phyloP scores from a whole-genome alignment of 2,797 vertebrate genomes.

The Thaleichthys pacificus region DNA sequence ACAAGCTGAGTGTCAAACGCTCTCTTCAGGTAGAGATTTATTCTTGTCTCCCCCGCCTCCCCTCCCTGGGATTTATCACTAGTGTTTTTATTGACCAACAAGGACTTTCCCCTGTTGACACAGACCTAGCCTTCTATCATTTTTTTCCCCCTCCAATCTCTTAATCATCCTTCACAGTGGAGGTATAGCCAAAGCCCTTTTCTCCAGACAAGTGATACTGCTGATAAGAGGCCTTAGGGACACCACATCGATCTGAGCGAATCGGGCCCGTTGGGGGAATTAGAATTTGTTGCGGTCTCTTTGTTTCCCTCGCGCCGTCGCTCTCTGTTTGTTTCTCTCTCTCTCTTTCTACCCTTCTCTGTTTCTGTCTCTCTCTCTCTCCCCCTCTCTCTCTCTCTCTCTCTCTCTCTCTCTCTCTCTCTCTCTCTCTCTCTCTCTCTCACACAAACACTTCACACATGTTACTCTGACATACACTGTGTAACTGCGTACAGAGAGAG shows the following conservation, averaged over 20 bases:
- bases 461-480: not conserved
- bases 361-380: not conserved
- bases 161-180: slow-evolving; percentile 63
- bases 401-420: not conserved
- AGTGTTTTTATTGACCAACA: slow-evolving; percentile 15
- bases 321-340: not conserved
- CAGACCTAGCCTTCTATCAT: slow-evolving; percentile 37
- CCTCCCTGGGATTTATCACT: slow-evolving; percentile 20
- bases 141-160: slow-evolving; percentile 42
- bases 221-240: slow-evolving; percentile 58
- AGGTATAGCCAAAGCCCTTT: slow-evolving; percentile 40
- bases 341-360: not conserved
- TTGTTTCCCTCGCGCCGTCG: not conserved
- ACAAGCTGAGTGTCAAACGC: not conserved
- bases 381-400: not conserved
- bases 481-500: not conserved
- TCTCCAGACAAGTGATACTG: slow-evolving; percentile 56
- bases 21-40: not conserved
- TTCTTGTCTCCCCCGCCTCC: not conserved
- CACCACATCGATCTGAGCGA: slow-evolving; percentile 56
- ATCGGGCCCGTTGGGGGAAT: slow-evolving; percentile 62
- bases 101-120: slow-evolving; percentile 28
- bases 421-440: not conserved
- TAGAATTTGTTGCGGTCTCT: slow-evolving; percentile 66
- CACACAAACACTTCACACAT: not conserved